Base-by-base conservation (phyloP, 1,140 invertebrate genomes). In the Drosophila mayri region DNA sequence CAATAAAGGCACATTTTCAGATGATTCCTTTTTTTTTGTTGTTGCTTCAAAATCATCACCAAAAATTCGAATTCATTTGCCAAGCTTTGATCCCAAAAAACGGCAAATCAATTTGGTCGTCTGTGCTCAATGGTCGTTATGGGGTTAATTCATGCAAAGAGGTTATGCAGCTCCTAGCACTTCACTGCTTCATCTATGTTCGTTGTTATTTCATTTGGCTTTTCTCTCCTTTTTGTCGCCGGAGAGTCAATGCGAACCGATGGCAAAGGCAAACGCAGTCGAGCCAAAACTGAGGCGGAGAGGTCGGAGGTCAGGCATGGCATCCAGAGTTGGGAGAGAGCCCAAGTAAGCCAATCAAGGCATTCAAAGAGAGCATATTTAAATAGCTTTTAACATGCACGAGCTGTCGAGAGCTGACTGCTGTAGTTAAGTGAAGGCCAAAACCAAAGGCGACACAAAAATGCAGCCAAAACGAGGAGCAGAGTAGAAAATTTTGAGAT, bases 361-460 rank as follows among this genome's bases (percentile, higher is more conserved):
- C 81, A 88, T 88, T 88, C 84, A 88, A 81, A 88, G 84, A 88
- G 84, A 88, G 84, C 85, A 88, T 88, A 88, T 90, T 88, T 88
- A 88, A 88, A 88, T 88, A 88, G 84, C 85, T 88, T 90, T 88
- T 90, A 88, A 77, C 84, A 87, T 84, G 84, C 85, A 87, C 85
- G 85, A 87, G 80, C 81, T 84, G 84, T 88, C 84, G 84, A 73
- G 66, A 28, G 49, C 70, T 81, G 81, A 57, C 70, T 82, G 83
- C 66, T 76, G 71, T 83, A 88, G 83, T 88, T 86, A 88, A 88
- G 83, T 87, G 83, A 88, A 80, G 83, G 80, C 84, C 83, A 84
- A 68, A 73, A 83, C 76, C 79, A 77, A 88, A 88, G 76, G 80
- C 83, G 79, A 88, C 83, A 87, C 84, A 88, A 84, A 88, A 88